Evolutionary conservation across 1,140 invertebrate genomes (phyloP).

Genomic region (Trialeurodes vaporariorum): DNA sequence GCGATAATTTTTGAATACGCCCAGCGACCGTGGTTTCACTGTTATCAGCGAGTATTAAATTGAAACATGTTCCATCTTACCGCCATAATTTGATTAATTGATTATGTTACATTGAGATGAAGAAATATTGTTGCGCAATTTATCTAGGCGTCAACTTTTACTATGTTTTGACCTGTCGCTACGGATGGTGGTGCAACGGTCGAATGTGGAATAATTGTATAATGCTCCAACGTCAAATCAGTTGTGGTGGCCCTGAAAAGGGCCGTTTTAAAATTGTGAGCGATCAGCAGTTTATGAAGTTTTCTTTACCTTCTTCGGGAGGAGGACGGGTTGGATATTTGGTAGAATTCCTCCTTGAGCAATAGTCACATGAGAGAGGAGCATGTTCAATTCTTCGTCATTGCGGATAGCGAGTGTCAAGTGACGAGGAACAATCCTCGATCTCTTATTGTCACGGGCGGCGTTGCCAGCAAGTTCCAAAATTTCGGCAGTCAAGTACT

Average conservation of each 20-base stretch:
- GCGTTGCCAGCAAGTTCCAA: constrained; percentile 43
- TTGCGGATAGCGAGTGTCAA: constrained; percentile 57
- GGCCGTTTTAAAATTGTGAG: constrained; percentile 13
- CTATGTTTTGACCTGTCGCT: too few relatives aligned
- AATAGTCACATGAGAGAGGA: constrained; percentile 68
- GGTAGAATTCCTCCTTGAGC: constrained; percentile 73
- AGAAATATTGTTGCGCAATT: too few relatives aligned
- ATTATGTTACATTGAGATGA: too few relatives aligned
- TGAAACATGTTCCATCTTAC: too few relatives aligned
- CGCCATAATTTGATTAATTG: too few relatives aligned
- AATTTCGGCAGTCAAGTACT: constrained; percentile 51
- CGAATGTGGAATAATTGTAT: too few relatives aligned
- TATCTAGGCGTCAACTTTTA: too few relatives aligned
- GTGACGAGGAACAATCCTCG: background rate
- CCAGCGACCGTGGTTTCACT: too few relatives aligned
- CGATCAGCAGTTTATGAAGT: constrained; percentile 10
- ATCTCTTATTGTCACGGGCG: background rate
- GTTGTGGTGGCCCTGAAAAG: constrained; percentile 15
- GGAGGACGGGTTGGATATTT: constrained; percentile 57
- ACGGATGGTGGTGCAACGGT: too few relatives aligned
- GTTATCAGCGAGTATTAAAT: too few relatives aligned
- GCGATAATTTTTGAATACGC: too few relatives aligned
- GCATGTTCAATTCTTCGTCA: constrained; percentile 67
- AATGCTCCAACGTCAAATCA: too few relatives aligned
- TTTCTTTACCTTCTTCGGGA: constrained; percentile 50